Base-by-base conservation (phyloP, 2,888 invertebrate species). In the Microplitis manilae region DNA sequence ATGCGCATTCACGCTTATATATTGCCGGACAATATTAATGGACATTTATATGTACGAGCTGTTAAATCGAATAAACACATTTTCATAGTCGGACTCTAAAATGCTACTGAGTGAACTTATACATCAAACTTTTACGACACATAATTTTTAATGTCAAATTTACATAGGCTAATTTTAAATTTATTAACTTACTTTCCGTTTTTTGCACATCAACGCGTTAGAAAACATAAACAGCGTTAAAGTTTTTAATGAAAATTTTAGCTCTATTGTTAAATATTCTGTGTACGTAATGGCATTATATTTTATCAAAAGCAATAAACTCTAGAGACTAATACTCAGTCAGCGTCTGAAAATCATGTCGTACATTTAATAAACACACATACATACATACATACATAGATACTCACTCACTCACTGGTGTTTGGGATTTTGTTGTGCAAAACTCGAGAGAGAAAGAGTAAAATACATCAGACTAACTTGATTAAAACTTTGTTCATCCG, bases 1-100 rank as follows among this genome's bases (percentile, higher is more conserved):
- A 78, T 79, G 73, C 72, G 76, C 80, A 80, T 74, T 77, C 75
- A 78, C 68, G 75, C 73, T 30, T 73, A 74, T 59, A 62, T 41
- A 40, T 72, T 41, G 50, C 50, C 50, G 20, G 60, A 40, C 6
- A 30, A 74, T 68, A 68, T 74, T 60, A 74, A 17, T 15, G 59
- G 15, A 74, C 60, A 73, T 64, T 72, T 72, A 73, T 50, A 50
- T 50, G 59, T 39, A 74, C 40, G 68, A 68, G 40, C 40, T 64
- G 64, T 64, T 40, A 62, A 69, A 50, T 69, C 69, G 41, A 15
- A 39, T 50, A 50, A 50, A 40, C 15, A 8, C 67, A 64, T 67
- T n/a, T 67, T 67, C 38, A 64, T 30, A 17, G 64, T 20, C 13
- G 13, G 2, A 8, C 68, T 41, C 4, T 40, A 39, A 68, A 68